Conservation (phyloP, 2,888 invertebrate genomes). For the Exocentrus adspersus region DNA sequence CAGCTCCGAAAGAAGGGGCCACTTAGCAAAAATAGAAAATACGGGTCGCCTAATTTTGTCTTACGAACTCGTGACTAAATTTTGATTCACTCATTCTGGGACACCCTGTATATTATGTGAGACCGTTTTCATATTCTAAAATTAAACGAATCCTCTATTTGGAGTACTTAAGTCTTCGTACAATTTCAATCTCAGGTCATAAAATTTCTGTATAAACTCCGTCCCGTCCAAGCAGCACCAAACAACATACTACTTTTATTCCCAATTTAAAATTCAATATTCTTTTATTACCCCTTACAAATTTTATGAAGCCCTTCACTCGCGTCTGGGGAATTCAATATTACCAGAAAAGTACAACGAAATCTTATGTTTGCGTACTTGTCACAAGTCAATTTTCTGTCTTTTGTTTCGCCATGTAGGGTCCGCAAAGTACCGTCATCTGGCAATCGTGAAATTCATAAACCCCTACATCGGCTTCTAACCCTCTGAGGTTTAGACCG, state of each 20-base stretch:
- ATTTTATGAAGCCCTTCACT: slow-evolving; percentile 38
- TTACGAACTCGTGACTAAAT: no score
- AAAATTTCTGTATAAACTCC: slow-evolving; percentile 5
- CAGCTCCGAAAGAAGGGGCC: no score
- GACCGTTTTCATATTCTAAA: no score
- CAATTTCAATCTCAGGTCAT: slow-evolving; percentile 1
- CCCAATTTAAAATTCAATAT: slow-evolving; percentile 45
- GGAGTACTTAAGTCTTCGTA: not conserved
- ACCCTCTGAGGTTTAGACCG: slow-evolving; percentile 10
- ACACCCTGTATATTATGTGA: no score
- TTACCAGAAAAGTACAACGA: slow-evolving; percentile 35
- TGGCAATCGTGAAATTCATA: slow-evolving; percentile 36
- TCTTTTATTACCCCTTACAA: slow-evolving; percentile 39
- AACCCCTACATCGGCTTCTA: slow-evolving; percentile 16
- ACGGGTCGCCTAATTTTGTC: no score
- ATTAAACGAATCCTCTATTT: not conserved
- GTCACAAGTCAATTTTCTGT: slow-evolving; percentile 35
- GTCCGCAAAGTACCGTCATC: slow-evolving; percentile 35
- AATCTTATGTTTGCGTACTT: slow-evolving; percentile 31
- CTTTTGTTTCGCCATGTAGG: slow-evolving; percentile 33
- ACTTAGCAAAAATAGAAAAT: no score
- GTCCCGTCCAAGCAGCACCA: not conserved
- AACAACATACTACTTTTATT: slow-evolving; percentile 28
- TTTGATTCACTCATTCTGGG: no score
- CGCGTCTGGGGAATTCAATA: slow-evolving; percentile 38